Conservation (phyloP, 2,113 vertebrate genomes). For the Acrocephalus kingi region DNA sequence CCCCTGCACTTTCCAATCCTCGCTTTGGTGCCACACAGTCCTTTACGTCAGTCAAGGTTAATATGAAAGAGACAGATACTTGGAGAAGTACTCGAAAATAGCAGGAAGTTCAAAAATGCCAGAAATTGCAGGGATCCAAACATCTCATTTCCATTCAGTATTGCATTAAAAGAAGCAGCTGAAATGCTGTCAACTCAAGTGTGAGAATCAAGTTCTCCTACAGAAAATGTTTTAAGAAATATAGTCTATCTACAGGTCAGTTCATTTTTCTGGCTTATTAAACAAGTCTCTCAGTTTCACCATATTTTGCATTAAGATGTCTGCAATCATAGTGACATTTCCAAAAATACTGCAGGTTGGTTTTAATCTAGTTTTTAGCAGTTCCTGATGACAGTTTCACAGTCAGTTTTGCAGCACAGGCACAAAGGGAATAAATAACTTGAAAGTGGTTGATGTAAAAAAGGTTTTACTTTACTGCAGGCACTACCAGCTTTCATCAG, state of each 20-base stretch:
- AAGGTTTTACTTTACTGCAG: slow-evolving; percentile 14
- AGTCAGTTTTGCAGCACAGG: neutral
- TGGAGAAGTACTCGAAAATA: neutral
- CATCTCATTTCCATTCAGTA: neutral
- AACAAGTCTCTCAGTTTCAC: neutral
- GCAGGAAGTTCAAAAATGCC: neutral
- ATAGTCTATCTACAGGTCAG: neutral
- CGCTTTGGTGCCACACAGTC: neutral
- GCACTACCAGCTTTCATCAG: slow-evolving; percentile 36
- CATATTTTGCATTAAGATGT: neutral
- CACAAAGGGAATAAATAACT: slow-evolving; percentile 61
- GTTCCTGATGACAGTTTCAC: slow-evolving; percentile 6
- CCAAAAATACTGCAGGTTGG: slow-evolving; percentile 35
- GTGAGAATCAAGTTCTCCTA: neutral
- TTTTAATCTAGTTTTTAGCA: slow-evolving; percentile 28
- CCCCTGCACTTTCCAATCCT: neutral
- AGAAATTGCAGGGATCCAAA: neutral
- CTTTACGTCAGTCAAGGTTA: neutral
- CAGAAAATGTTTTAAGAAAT: neutral
- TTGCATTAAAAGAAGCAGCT: neutral
- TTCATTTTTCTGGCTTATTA: neutral
- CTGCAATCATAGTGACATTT: neutral
- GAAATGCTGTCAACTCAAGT: neutral
- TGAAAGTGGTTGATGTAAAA: slow-evolving; percentile 22
- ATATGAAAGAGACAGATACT: neutral